A percentile compares a stretch with the other conserved stretches of the same genome.
phyloP scores from a whole-genome alignment of 2,797 vertebrate genomes.

The Pelochelys cantorii region DNA sequence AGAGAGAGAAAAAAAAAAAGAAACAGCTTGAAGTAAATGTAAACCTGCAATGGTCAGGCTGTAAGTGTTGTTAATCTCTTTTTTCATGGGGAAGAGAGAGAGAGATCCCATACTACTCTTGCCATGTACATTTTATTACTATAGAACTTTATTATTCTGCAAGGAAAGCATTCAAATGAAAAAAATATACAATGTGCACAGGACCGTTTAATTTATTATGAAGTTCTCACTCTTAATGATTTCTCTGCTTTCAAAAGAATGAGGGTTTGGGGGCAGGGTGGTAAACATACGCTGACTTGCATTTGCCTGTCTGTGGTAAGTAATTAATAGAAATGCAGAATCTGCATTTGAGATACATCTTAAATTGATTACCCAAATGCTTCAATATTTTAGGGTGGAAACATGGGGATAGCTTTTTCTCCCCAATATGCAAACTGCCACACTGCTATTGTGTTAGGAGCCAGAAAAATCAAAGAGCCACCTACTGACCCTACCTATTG shows the following conservation, averaged over 20 bases:
- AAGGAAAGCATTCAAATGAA: neutral
- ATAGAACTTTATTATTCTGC: neutral
- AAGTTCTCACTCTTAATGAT: constrained; percentile 24
- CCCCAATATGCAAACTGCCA: constrained; percentile 63
- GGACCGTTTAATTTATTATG: neutral
- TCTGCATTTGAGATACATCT: neutral
- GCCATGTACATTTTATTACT: accelerated
- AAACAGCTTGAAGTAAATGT: neutral
- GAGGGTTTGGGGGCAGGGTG: neutral
- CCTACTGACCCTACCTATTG: constrained; percentile 83
- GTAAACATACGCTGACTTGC: constrained; percentile 23
- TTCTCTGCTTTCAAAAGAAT: neutral
- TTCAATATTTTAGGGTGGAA: constrained; percentile 38
- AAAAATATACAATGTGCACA: neutral
- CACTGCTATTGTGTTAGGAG: constrained; percentile 67
- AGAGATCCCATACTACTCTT: neutral
- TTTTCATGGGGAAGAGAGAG: neutral
- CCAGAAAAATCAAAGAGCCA: constrained; percentile 82
- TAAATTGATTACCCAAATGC: constrained; percentile 10
- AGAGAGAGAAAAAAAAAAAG: no score
- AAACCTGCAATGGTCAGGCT: accelerated
- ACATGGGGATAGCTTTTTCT: neutral
- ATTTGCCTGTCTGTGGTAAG: constrained; percentile 32
- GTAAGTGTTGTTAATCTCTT: neutral
- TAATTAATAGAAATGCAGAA: constrained; percentile 33